Percentiles rank a stretch among this genome's conserved stretches.
phyloP scores from a whole-genome alignment of 1,140 invertebrate species.

The Andricus grossulariae region DNA sequence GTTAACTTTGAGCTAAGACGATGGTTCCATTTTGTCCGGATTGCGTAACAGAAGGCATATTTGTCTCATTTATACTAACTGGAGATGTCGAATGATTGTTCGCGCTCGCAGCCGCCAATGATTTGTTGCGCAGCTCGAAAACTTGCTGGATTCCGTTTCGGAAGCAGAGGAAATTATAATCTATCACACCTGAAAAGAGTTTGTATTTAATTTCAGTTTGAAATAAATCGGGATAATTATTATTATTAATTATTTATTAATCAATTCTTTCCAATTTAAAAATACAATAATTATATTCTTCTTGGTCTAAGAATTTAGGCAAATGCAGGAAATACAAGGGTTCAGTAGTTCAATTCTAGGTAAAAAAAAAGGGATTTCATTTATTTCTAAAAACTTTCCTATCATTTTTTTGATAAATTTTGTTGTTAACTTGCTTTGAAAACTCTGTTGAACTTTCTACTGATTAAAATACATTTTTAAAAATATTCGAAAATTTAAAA shows the following conservation, averaged over 20 bases:
- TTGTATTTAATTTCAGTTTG: not conserved
- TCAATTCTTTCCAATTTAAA: no score
- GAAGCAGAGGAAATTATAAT: conserved; percentile 97
- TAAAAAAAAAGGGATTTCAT: no score
- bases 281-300: no score
- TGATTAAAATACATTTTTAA: no score
- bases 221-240: not conserved
- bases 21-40: conserved; percentile 68
- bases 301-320: no score
- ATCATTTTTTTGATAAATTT: no score
- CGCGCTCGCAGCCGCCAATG: conserved; percentile 60
- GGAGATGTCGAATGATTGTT: conserved; percentile 70
- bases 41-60: conserved; percentile 57
- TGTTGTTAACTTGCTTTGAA: no score
- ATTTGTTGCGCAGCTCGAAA: conserved; percentile 87
- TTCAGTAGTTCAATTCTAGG: no score
- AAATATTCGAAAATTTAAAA: no score
- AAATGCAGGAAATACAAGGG: no score
- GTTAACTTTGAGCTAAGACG: conserved; percentile 67
- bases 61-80: conserved; percentile 63
- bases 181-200: conserved; percentile 89
- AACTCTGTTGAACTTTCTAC: no score
- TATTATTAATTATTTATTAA: not conserved
- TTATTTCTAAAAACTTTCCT: no score
- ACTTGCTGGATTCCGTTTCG: conserved; percentile 94